phyloP scores from a whole-genome alignment of 2,113 vertebrate genomes.

The Theristicus caerulescens region DNA sequence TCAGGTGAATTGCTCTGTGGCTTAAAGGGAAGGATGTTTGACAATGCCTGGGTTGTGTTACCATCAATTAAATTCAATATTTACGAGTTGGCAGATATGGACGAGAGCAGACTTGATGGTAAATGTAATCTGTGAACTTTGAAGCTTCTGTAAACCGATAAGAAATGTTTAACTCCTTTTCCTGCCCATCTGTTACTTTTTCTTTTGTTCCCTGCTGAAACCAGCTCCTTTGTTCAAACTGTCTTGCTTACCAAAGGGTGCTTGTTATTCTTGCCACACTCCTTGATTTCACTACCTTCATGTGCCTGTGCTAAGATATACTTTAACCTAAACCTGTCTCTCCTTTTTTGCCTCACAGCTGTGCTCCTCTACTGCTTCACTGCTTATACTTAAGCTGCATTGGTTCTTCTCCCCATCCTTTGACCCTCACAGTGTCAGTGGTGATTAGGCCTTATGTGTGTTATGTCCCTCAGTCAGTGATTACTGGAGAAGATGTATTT shows the following conservation, averaged over 20 bases:
- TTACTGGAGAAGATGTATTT: conserved; percentile 38
- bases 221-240: background rate
- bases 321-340: background rate
- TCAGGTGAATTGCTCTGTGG: background rate
- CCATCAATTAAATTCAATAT: conserved; percentile 5
- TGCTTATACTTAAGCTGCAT: background rate
- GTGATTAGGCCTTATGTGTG: background rate
- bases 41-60: background rate
- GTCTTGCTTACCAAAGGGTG: background rate
- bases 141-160: background rate
- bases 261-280: background rate
- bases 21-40: background rate
- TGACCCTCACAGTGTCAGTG: background rate
- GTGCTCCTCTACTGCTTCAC: background rate
- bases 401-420: background rate
- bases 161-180: background rate
- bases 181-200: background rate
- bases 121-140: background rate
- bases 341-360: conserved; percentile 3
- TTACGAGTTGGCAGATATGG: background rate
- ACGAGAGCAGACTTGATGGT: background rate
- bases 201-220: background rate
- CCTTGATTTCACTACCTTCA: background rate
- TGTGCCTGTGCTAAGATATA: background rate
- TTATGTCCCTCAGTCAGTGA: background rate